Evolutionary conservation across 2,797 vertebrate genomes (phyloP).

Genomic region (Pelodytes ibericus): DNA sequence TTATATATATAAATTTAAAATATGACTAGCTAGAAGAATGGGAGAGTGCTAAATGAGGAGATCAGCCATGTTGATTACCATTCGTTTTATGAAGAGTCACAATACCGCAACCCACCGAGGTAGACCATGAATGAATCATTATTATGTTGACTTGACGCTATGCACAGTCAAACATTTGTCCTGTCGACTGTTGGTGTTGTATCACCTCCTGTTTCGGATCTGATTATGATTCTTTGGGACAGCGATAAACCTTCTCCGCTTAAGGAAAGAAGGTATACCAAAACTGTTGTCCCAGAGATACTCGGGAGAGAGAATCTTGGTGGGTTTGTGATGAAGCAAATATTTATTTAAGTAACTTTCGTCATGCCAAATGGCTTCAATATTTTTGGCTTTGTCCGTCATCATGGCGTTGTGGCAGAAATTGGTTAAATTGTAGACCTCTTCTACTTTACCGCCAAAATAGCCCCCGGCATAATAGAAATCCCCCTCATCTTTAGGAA

Average conservation of each 20-base stretch:
- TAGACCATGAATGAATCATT: too few species aligned
- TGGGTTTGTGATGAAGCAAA: conserved; percentile 76
- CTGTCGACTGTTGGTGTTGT: too few species aligned
- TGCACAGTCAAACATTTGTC: too few species aligned
- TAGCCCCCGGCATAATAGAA: conserved; percentile 77
- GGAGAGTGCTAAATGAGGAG: too few species aligned
- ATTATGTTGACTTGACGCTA: not conserved
- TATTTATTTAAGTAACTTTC: conserved; percentile 80
- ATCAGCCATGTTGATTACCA: too few species aligned
- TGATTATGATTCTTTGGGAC: conserved; percentile 63
- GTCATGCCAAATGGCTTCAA: conserved; percentile 79
- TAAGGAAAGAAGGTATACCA: conserved; percentile 30
- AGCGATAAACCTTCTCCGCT: conserved; percentile 61
- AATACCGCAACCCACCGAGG: too few species aligned
- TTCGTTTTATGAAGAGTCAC: too few species aligned
- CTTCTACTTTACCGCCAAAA: conserved; percentile 72
- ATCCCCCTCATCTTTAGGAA: conserved; percentile 69
- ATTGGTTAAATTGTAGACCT: conserved; percentile 68
- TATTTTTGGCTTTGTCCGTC: conserved; percentile 64
- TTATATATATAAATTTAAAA: too few species aligned
- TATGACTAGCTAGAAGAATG: too few species aligned
- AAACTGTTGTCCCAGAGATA: conserved; percentile 69
- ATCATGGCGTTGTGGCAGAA: conserved; percentile 63
- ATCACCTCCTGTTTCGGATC: conserved; percentile 36
- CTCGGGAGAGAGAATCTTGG: conserved; percentile 77